A percentile compares a stretch with the other conserved stretches of the same genome.
Evolutionary conservation across 1,140 invertebrate genomes (phyloP).

Genomic region (Tigriopus japonicus): DNA sequence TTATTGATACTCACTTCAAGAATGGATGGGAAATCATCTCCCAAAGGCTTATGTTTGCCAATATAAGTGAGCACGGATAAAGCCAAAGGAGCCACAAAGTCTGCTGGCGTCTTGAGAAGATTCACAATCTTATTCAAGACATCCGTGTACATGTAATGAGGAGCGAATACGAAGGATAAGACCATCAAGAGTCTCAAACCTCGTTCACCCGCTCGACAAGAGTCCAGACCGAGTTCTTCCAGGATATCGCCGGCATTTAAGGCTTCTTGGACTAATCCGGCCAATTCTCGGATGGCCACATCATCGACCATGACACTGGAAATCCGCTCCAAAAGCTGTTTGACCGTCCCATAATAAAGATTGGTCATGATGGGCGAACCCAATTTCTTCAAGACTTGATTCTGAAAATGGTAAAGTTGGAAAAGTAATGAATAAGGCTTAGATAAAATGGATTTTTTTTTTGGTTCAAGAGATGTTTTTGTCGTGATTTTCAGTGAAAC

Average conservation of each 20-base stretch:
- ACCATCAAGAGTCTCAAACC: slow-evolving; percentile 59
- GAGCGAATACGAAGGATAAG: slow-evolving; percentile 73
- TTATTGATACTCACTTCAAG: slow-evolving; percentile 31
- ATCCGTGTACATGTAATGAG: slow-evolving; percentile 70
- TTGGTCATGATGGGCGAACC: slow-evolving; percentile 85
- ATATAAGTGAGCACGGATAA: slow-evolving; percentile 66
- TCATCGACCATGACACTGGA: slow-evolving; percentile 89
- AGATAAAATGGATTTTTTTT: too few species aligned
- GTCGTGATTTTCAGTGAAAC: too few species aligned
- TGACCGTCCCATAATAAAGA: slow-evolving; percentile 83
- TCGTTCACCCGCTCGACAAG: slow-evolving; percentile 55
- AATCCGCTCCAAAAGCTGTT: slow-evolving; percentile 77
- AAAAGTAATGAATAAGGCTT: slow-evolving; percentile 17
- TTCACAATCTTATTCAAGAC: slow-evolving; percentile 56
- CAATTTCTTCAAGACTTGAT: slow-evolving; percentile 71
- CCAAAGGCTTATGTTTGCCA: slow-evolving; percentile 60
- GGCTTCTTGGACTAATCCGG: slow-evolving; percentile 18
- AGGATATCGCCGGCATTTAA: slow-evolving; percentile 32
- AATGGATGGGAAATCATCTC: slow-evolving; percentile 47
- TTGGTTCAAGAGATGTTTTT: too few species aligned
- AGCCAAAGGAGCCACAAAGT: slow-evolving; percentile 57
- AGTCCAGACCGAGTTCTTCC: slow-evolving; percentile 53
- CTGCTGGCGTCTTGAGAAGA: slow-evolving; percentile 50
- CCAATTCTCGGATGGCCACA: slow-evolving; percentile 44
- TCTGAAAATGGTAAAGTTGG: slow-evolving; percentile 19